Evolutionary conservation across 2,113 vertebrate species (phyloP).

Genomic region (Isichthys henryi): DNA sequence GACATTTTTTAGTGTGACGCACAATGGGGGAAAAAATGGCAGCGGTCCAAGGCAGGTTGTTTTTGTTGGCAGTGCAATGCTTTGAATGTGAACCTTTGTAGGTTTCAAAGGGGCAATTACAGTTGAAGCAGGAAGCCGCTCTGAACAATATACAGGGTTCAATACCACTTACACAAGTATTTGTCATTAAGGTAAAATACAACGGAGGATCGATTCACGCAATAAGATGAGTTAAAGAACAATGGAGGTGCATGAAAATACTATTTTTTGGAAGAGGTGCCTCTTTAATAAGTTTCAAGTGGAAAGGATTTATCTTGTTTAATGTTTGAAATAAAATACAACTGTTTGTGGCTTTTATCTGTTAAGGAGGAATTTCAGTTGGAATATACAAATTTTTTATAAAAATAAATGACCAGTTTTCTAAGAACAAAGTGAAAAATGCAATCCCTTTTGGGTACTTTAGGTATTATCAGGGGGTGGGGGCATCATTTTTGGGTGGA

Average conservation of each 20-base stretch:
- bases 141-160: constrained; percentile 55
- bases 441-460: background rate
- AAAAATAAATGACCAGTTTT: background rate
- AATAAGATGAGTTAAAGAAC: background rate
- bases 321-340: background rate
- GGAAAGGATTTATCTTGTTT: background rate
- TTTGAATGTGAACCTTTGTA: constrained; percentile 51
- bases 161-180: constrained; percentile 33
- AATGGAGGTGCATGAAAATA: background rate
- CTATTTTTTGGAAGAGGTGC: background rate
- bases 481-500: background rate
- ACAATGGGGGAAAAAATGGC: constrained; percentile 49
- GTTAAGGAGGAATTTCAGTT: background rate
- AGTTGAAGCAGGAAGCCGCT: constrained; percentile 66
- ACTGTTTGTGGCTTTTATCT: background rate
- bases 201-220: constrained; percentile 4
- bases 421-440: background rate
- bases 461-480: background rate
- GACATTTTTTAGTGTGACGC: constrained; percentile 46
- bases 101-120: constrained; percentile 55
- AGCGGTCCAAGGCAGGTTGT: constrained; percentile 55
- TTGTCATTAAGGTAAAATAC: constrained; percentile 37
- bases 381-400: background rate
- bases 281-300: background rate
- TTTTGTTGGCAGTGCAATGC: constrained; percentile 63